Evolutionary conservation across 2,113 vertebrate species (phyloP).

Genomic region (Oophaga pumilio): DNA sequence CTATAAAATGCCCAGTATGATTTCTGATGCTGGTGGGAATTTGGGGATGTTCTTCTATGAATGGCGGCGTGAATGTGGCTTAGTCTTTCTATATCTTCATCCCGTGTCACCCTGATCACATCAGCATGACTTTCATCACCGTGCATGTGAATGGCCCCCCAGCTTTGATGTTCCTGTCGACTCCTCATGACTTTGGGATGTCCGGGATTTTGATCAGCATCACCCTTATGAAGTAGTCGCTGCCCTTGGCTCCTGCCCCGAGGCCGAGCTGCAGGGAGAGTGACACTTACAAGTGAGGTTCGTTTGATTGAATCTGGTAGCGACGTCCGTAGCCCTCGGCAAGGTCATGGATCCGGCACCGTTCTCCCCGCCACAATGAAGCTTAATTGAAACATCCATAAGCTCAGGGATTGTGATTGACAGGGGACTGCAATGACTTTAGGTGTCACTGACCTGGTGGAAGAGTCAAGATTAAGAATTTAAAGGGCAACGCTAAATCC

Average conservation of each 20-base stretch:
- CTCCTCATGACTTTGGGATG: constrained; percentile 1
- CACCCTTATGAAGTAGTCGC: background rate
- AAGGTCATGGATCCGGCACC: constrained; percentile 3
- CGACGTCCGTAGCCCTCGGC: background rate
- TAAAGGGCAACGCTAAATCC: background rate
- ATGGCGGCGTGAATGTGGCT: constrained; percentile 50
- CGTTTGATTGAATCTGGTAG: constrained; percentile 42
- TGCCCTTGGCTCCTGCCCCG: background rate
- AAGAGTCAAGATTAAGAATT: background rate
- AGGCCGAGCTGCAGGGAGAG: background rate
- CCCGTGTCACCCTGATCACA: constrained; percentile 46
- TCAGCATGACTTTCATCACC: background rate
- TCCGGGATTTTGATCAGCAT: background rate
- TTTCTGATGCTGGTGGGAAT: background rate
- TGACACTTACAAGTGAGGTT: background rate
- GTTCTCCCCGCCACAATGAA: background rate
- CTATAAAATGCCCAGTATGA: background rate
- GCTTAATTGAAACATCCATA: background rate
- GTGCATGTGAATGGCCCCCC: constrained; percentile 9
- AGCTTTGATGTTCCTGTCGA: background rate
- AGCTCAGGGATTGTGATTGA: background rate
- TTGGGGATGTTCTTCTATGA: constrained; percentile 9
- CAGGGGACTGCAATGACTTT: background rate
- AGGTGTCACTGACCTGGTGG: background rate
- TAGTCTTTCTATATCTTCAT: background rate